Evolutionary conservation across 2,113 vertebrate genomes (phyloP), one percentile per base, ranked within the genome.

Genomic region (Electrona antarctica): DNA sequence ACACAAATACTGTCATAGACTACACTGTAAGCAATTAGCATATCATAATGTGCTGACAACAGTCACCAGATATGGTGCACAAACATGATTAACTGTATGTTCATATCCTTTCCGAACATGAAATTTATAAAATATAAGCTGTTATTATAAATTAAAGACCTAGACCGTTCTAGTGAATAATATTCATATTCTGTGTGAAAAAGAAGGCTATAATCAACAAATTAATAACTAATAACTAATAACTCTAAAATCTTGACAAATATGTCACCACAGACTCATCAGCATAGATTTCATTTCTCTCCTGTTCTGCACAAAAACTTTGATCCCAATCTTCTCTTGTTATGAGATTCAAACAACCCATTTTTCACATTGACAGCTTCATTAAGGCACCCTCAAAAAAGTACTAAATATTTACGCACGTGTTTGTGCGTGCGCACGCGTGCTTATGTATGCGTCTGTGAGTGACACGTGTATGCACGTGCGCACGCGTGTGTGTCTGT

Each of bases 341-440:
- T 90, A 90, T 91, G 89, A 89, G 77, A 84, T 83, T 74, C 85
- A 81, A 90, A 75, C 82, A 5, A 82, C 81, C 84, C 84, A 87
- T 91, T 91, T 90, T 89, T 89, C 83, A 90, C 82, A 72, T 73
- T 88, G 84, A 91, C 89, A 88, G 87, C 86, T 87, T 91, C 85
- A 90, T 90, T 90, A 89, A 88, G 88, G 70, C 79, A 55, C 60
- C 67, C 67, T 67, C 74, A 75, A 82, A 83, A 76, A 85, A 70
- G 67, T 80, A 78, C 61, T 71, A 84, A 77, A 80, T 85, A 77
- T 87, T 64, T 86, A n/a, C 74, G 68, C 71, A 79, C 69, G 66
- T 57, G 69, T 51, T 14, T 51, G 15, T 64, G 62, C 10, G 48
- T 29, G 57, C 10, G 57, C 21, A 9, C 15, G 45, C 12, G 65